Evolutionary conservation across 2,888 invertebrate genomes (phyloP), one percentile per base, ranked within the genome.

Genomic region (Crossocerus cetratus): DNA sequence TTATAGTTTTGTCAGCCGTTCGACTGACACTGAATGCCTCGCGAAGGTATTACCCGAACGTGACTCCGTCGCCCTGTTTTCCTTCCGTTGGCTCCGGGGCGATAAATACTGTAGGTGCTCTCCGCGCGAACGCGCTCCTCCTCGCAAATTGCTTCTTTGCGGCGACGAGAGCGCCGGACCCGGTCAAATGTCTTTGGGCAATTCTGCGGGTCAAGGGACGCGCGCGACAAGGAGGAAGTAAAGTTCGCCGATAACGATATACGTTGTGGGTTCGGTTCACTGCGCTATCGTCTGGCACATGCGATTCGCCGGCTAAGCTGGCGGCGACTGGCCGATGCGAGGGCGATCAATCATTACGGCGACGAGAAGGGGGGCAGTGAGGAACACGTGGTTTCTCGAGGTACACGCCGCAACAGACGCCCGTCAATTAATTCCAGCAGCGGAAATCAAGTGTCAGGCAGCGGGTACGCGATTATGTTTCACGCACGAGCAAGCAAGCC

Each of bases 1-100:
- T 49, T 49, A 49, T 49, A 16, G 49, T 49, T 49, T 49, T 16
- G 49, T 49, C 49, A 49, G 49, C 49, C 49, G 5, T 49, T 49
- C 49, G 16, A 49, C 1, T 16, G 49, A 49, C 49, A 49, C 16
- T 49, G 49, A 16, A 16, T 49, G 4, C 14, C 3, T 11, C 49
- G 49, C 49, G 49, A 16, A 16, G 49, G 49, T 16, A 49, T 14
- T 16, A 49, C 16, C 16, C 11, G 49, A 49, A 16, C 32, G 32
- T 32, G 32, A 32, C 49, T 49, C 16, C 49, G 49, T 16, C 16
- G 49, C 49, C 2, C 16, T 14, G 49, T 16, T 49, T 49, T 16
- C 49, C 14, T 14, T 0, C 2, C 16, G 49, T 1, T 49, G 5
- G 5, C 49, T 49, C 14, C 49, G 49, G 4, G 49, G 16, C 49